These are phyloP conservation scores for Tipula helvola DNA, from an alignment of 2,888 invertebrate genomes.

Conservation along the genomic window DNA sequence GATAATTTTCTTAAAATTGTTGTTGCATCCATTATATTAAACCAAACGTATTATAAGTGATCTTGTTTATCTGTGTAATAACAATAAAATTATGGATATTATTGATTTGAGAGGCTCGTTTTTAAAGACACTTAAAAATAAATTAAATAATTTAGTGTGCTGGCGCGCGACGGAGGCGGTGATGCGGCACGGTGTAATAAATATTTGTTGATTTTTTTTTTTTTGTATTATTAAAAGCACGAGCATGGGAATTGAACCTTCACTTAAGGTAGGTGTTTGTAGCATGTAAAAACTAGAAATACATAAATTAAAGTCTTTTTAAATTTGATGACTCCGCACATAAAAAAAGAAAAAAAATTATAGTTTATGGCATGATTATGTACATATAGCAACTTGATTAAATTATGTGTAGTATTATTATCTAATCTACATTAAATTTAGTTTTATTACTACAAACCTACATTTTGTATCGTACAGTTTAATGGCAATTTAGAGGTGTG, in stretches of 20 bases:
- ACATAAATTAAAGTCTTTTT: background rate
- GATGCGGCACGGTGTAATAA: background rate
- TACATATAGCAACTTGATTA: background rate
- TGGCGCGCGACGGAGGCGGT: background rate
- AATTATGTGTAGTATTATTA: background rate
- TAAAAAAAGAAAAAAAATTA: background rate
- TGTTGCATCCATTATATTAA: background rate
- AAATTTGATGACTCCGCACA: background rate
- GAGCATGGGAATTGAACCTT: background rate
- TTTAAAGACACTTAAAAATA: background rate
- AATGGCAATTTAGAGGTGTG: background rate
- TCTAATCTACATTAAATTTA: background rate
- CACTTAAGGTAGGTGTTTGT: background rate
- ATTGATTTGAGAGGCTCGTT: background rate
- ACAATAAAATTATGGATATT: background rate
- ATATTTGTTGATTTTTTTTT: background rate
- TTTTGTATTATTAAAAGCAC: background rate
- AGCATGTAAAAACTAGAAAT: background rate
- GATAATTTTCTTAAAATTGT: background rate
- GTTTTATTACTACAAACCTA: background rate
- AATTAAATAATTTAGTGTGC: background rate
- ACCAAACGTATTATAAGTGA: background rate
- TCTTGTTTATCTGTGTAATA: background rate
- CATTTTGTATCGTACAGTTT: background rate
- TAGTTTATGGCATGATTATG: background rate